These are phyloP conservation scores for Campylorhamphus procurvoides DNA, from an alignment of 2,113 vertebrate species.

Conservation along the genomic window DNA sequence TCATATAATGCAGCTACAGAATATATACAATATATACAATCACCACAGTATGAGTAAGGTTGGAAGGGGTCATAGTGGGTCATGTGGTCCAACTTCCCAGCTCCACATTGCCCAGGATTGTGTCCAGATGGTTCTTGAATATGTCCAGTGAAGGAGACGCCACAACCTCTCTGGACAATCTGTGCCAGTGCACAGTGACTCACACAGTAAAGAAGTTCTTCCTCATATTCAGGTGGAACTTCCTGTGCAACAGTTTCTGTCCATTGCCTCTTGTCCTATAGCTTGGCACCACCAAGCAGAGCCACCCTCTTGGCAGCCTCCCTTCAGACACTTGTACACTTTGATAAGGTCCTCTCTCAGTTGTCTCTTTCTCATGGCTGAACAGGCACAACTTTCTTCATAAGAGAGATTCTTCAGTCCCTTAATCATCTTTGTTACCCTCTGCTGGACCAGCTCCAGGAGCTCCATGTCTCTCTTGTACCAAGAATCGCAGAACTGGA, in stretches of 20 bases:
- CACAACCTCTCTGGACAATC: not conserved
- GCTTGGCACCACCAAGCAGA: not conserved
- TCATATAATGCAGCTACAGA: not conserved
- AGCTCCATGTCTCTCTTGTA: not conserved
- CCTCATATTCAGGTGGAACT: not conserved
- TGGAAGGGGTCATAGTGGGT: not conserved
- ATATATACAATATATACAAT: not conserved
- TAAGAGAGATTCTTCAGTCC: not conserved
- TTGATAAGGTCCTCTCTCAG: not conserved
- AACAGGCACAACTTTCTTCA: not conserved
- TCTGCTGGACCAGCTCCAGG: not conserved
- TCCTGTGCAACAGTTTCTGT: not conserved
- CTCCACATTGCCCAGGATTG: not conserved
- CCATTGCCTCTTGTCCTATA: not conserved
- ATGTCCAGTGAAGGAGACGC: not conserved
- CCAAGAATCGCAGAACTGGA: not conserved
- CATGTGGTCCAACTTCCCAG: not conserved
- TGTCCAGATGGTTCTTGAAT: not conserved
- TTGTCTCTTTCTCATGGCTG: not conserved
- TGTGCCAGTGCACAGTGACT: not conserved
- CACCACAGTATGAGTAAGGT: not conserved
- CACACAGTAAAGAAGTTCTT: not conserved
- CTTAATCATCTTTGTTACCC: rapidly evolving
- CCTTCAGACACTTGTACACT: not conserved
- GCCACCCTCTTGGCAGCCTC: not conserved